Base-by-base conservation (phyloP, 2,888 invertebrate species). In the Merodon equestris region DNA sequence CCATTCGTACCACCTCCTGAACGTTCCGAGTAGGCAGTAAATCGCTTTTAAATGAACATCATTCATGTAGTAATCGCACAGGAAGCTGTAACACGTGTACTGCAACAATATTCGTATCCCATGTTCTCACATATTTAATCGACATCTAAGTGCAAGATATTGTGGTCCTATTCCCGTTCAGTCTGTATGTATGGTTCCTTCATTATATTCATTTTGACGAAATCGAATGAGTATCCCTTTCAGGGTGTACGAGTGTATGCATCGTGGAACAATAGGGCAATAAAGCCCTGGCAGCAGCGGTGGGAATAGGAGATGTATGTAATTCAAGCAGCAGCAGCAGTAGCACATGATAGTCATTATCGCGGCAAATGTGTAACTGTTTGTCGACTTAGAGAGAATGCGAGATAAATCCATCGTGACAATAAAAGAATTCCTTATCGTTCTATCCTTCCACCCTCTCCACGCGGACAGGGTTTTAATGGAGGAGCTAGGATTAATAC, bases 51-150 rank as follows among this genome's bases (percentile, higher is more conserved):
- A 67, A 60, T 60, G 54, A 48, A 58, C 53, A 57, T 64, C 13
- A 38, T 53, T 51, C 9, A 17, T 45, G 7, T 13, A 18, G 40
- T 9, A 10, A 10, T 40, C 12, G 40, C 14, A 34, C 2, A 34
- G 57, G 18, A 48, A 51, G 18, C 19, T 47, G 48, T 44, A 57
- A 57, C 73, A 67, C 60, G 60, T 56, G 73, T 19, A 12, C 12
- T 10, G 9, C 34, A 18, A 13, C 5, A 19, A 42, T 50, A 36
- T 40, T 48, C 63, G 15, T 44, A 40, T 27, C 66, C 53, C 27
- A 17, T 73, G 58, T 73, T 60, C 66, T 48, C 73, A 73, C 60
- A 73, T 73, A 15, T 47, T 60, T 63, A 67, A 73, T 60, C 58
- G 60, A 48, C 60, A 66, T 60, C 73, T 60, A 50, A 73, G 66